Evolutionary conservation across 2,888 invertebrate genomes (phyloP).

Genomic region (Amaurobius ferox): DNA sequence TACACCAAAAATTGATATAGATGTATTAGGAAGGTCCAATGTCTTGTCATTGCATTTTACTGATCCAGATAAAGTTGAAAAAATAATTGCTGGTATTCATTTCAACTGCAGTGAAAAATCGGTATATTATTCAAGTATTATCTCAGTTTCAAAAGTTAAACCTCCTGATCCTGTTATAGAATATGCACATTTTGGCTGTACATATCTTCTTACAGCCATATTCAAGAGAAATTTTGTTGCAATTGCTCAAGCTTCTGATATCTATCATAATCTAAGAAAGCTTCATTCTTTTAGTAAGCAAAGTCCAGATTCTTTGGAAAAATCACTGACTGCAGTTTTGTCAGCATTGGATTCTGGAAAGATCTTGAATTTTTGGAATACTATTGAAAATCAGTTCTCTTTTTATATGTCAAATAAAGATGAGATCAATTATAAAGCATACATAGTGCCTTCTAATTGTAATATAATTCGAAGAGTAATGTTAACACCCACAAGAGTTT

Average conservation of each 20-base stretch:
- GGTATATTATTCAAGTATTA: slow-evolving; percentile 33
- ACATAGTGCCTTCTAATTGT: slow-evolving; percentile 28
- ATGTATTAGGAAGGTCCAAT: slow-evolving; percentile 52
- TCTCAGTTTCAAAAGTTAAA: neutral
- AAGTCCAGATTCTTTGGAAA: slow-evolving; percentile 22
- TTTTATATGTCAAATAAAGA: neutral
- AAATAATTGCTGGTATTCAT: slow-evolving; percentile 45
- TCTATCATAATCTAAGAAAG: neutral
- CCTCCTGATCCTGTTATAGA: neutral
- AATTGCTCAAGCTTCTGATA: neutral
- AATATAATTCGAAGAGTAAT: slow-evolving; percentile 24
- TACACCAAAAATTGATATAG: neutral
- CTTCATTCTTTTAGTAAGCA: neutral
- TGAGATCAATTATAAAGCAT: neutral
- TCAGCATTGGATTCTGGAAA: slow-evolving; percentile 21
- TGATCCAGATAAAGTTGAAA: neutral
- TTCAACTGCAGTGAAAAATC: slow-evolving; percentile 42
- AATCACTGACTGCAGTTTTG: slow-evolving; percentile 8
- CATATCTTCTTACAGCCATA: slow-evolving; percentile 25
- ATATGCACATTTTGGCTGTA: slow-evolving; percentile 19
- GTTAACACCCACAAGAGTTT: slow-evolving; percentile 25
- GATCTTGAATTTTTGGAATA: slow-evolving; percentile 17
- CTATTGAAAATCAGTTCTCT: neutral
- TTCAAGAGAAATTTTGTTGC: slow-evolving; percentile 28
- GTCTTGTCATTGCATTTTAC: slow-evolving; percentile 38